phyloP scores from a whole-genome alignment of 2,797 vertebrate genomes.

The Hipposideros larvatus region DNA sequence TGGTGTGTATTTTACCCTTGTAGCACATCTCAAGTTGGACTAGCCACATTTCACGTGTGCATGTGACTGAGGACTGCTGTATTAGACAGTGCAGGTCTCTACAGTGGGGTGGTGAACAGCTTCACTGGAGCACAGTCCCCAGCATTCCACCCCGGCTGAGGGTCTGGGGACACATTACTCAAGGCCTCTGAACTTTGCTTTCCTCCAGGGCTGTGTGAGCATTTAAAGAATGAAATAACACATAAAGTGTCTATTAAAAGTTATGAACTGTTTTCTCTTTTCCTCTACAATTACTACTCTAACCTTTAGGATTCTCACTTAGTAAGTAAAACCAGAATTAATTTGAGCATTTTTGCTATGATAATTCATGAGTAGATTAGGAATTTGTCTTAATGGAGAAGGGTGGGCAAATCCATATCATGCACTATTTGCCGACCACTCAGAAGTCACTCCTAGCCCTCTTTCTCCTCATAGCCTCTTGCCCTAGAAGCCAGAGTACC shows the following conservation, averaged over 20 bases:
- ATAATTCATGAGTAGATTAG: background rate
- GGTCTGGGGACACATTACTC: background rate
- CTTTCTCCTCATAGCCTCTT: background rate
- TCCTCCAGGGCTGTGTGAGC: background rate
- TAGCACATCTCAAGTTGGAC: background rate
- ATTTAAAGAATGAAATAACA: background rate
- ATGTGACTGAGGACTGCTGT: fast-evolving
- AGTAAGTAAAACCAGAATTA: background rate
- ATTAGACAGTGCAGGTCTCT: background rate
- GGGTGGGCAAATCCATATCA: background rate
- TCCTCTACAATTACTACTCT: background rate
- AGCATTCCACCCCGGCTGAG: background rate
- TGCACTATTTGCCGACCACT: background rate
- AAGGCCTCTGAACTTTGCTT: background rate
- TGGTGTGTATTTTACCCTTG: background rate
- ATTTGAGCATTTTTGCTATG: background rate
- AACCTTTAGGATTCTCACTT: background rate
- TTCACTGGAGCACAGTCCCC: background rate
- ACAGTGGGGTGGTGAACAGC: fast-evolving
- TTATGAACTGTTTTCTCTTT: background rate
- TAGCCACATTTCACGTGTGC: background rate
- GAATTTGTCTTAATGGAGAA: background rate
- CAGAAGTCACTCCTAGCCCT: background rate
- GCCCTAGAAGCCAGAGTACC: background rate
- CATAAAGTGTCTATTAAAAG: background rate